Conservation (phyloP, 1,140 invertebrate species). For the Octopus bimaculoides region DNA sequence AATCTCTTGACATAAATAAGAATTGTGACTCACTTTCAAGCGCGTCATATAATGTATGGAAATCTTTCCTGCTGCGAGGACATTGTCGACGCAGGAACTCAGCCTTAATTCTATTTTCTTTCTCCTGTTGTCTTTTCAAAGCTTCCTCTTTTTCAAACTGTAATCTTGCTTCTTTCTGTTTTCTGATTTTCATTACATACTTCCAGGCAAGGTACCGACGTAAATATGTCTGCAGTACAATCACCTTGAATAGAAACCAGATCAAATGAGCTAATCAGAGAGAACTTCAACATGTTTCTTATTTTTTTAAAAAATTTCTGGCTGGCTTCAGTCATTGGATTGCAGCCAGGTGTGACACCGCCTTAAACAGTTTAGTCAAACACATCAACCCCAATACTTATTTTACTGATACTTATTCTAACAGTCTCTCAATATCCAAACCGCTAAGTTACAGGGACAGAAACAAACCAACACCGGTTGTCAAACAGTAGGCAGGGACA, state of each 20-base stretch:
- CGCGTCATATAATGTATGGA: slow-evolving; percentile 56
- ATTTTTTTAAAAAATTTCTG: too few relatives aligned
- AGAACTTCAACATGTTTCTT: too few relatives aligned
- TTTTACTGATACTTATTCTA: too few relatives aligned
- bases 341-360: too few relatives aligned
- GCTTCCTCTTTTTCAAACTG: slow-evolving; percentile 54
- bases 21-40: slow-evolving; percentile 51
- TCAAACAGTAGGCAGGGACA: too few relatives aligned
- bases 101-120: slow-evolving; percentile 52
- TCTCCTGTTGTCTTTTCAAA: slow-evolving; percentile 53
- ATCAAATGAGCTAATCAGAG: too few relatives aligned
- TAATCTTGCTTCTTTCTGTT: slow-evolving; percentile 43
- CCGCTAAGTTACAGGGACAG: too few relatives aligned
- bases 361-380: too few relatives aligned
- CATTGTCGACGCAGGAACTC: slow-evolving; percentile 57
- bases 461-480: too few relatives aligned
- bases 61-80: slow-evolving; percentile 57
- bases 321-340: too few relatives aligned
- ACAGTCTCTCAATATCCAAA: too few relatives aligned
- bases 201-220: slow-evolving; percentile 39
- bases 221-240: slow-evolving; percentile 42
- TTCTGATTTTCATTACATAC: slow-evolving; percentile 28
- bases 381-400: too few relatives aligned
- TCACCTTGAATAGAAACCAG: slow-evolving; percentile 17
- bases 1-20: neutral